Evolutionary conservation across 2,113 vertebrate species (phyloP).

Genomic region (Canis aureus): DNA sequence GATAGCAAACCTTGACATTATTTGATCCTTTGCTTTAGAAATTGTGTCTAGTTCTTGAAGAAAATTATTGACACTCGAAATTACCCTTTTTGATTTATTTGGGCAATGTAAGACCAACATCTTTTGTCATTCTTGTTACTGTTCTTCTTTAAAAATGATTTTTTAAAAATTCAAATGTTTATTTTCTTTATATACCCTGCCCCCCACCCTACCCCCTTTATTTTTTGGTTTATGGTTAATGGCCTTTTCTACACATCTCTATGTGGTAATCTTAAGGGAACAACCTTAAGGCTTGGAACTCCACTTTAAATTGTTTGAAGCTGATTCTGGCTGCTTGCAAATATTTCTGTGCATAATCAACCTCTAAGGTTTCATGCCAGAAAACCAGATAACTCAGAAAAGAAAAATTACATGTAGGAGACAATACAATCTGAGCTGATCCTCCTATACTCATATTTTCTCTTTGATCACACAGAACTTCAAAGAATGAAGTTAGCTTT

Average conservation of each 20-base stretch:
- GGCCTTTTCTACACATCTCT: neutral
- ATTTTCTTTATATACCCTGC: neutral
- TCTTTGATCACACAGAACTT: slow-evolving; percentile 25
- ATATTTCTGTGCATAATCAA: slow-evolving; percentile 47
- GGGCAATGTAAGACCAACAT: neutral
- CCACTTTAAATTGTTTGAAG: neutral
- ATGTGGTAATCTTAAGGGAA: neutral
- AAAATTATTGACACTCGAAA: slow-evolving; percentile 14
- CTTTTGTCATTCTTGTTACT: neutral
- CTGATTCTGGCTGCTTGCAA: neutral
- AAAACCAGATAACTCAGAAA: slow-evolving; percentile 46
- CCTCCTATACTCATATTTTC: neutral
- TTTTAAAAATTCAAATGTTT: neutral
- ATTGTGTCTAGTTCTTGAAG: neutral
- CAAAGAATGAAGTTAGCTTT: slow-evolving; percentile 28
- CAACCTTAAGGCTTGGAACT: neutral
- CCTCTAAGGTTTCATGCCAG: slow-evolving; percentile 32
- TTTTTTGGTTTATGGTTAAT: neutral
- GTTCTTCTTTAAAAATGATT: neutral
- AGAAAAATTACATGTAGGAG: neutral
- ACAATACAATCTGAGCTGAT: neutral
- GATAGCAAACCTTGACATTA: neutral
- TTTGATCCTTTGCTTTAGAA: slow-evolving; percentile 43
- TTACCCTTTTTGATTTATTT: slow-evolving; percentile 14
- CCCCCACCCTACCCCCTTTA: neutral